phyloP scores from a whole-genome alignment of 2,888 invertebrate genomes.

The Parascotia fuliginaria region DNA sequence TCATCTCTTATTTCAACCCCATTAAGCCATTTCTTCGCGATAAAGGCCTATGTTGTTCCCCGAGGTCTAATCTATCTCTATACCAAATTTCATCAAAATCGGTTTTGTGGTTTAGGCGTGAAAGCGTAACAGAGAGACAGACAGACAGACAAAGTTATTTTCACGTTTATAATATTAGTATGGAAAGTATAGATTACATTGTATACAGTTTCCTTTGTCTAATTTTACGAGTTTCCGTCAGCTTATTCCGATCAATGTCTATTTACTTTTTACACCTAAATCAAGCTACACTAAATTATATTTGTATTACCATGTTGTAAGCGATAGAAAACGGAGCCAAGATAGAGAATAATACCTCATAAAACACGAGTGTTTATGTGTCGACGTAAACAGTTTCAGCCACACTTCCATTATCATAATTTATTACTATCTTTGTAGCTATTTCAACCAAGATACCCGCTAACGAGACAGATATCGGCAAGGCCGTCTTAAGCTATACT shows the following conservation, averaged over 20 bases:
- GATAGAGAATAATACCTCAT: constrained; percentile 11
- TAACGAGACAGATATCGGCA: neutral
- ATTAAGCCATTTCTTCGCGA: too few relatives aligned
- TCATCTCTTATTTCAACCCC: too few relatives aligned
- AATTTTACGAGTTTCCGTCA: neutral
- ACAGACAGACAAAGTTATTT: too few relatives aligned
- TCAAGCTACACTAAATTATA: constrained; percentile 2
- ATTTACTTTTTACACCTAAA: neutral
- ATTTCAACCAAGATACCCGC: neutral
- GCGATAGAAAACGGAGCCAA: neutral
- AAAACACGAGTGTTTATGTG: constrained; percentile 9
- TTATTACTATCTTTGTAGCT: constrained; percentile 3
- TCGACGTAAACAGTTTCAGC: constrained; percentile 2
- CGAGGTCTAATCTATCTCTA: too few relatives aligned
- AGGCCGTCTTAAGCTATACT: too few relatives aligned
- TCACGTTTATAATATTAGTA: too few relatives aligned
- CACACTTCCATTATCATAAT: neutral
- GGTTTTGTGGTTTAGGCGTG: too few relatives aligned
- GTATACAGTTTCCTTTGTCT: too few relatives aligned
- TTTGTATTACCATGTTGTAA: constrained; percentile 1
- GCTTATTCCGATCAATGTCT: neutral
- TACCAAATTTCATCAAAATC: too few relatives aligned
- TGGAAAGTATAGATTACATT: too few relatives aligned
- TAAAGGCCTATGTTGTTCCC: too few relatives aligned
- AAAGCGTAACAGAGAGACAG: too few relatives aligned